Base-by-base conservation (phyloP, 2,113 vertebrate genomes). In the Cryptotis parvus region DNA sequence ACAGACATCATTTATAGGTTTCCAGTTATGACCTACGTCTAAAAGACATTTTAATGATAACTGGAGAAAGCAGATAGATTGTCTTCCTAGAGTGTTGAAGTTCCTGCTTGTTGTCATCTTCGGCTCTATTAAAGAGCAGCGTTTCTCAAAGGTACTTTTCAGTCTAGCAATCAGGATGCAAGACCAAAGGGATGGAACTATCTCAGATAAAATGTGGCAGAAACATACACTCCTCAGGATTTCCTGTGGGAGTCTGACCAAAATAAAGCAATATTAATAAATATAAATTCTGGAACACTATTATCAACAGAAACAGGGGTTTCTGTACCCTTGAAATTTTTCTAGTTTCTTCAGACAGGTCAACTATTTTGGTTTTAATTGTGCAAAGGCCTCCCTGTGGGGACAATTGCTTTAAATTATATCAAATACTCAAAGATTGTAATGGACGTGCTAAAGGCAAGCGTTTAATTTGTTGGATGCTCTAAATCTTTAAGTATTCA, bases 41-140 rank as follows among this genome's bases (percentile, higher is more conserved):
- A 91, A 97, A 98, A 98, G 98, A 98, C 97, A 98, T 98, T 98
- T 98, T 97, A 97, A 96, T 97, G 98, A 99, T 99, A 99, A 98
- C 97, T 97, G 97, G 97, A 96, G 98, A 98, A 97, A 98, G 96
- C 94, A 97, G 96, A 97, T 98, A 97, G 98, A 99, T 99, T 98
- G 97, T 97, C 96, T 93, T 97, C 97, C 96, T 95, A 92, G 98
- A 95, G 98, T 98, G 98, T 98, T 99, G 98, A 99, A 98, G 98
- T 98, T 96, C 97, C 98, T 98, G 98, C 94, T 98, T 97, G 98
- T 95, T 98, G 98, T 98, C 98, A 98, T 98, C 97, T 84, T 95
- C 98, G 94, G 96, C 97, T 98, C 97, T 96, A 97, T 95, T 74
- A 97, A 98, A 98, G 96, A 97, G 96, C 96, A 97, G 97, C 98